Base-by-base conservation (phyloP, 2,113 vertebrate genomes). In the Aramus guarauna region DNA sequence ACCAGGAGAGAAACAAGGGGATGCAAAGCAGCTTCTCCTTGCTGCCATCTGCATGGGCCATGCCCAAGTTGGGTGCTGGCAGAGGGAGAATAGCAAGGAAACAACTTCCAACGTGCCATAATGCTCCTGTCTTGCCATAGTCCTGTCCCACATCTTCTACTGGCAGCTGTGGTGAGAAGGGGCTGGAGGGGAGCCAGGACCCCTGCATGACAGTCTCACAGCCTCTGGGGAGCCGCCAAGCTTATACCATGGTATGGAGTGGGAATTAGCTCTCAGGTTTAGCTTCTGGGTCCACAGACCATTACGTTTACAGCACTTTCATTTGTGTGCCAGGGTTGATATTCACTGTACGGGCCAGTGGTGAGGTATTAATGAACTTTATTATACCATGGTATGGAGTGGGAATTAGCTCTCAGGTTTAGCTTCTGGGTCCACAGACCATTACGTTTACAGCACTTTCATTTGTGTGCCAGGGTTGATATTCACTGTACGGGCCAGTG, bases 231-330 rank as follows among this genome's bases (percentile, higher is more conserved):
- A 41, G 39, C 23, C 75, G 58, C 23, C 34, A 88, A 85, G 29
- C 23, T 71, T 15, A 27, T 27, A 19, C 8, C 8, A 5, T 4
- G 41, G 48, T 1, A 0, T 10, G 6, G 36, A 58, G 20, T 32
- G 63, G 50, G 58, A 81, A 52, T 34, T 32, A 77, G 47, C 37
- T 81, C 43, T 83, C n/a, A 39, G 53, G 50, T 64, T 63, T 67
- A 62, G 12, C 53, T 88, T 45, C 64, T 73, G 43, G 32, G 12
- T 68, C 23, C 24, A 26, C 0, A 71, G 59, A 58, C 50, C 15
- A 2, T 37, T 36, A 69, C 0, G 1, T 73, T 92, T 64, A 60
- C 30, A 73, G 55, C 37, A 52, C 27, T 72, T 88, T 27, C 22
- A 32, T 36, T 41, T 29, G 15, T 55, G 34, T 85, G n/a, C 34